These are phyloP conservation scores for Tretioscincus oriximinensis DNA, from an alignment of 2,113 vertebrate species.

Conservation along the genomic window DNA sequence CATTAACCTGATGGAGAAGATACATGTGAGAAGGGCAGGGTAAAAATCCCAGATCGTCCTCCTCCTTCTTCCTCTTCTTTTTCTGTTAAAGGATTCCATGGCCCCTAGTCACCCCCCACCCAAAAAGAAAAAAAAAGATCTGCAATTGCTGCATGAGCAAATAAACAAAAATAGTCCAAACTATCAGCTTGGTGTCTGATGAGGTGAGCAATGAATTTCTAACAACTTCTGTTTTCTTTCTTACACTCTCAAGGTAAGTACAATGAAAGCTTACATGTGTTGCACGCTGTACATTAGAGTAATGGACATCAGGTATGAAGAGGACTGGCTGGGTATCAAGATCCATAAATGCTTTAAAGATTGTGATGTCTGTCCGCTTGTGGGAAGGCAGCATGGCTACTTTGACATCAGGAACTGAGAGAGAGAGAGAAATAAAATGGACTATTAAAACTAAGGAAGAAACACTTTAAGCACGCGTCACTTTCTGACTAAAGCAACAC, in stretches of 20 bases:
- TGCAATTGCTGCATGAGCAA: not conserved
- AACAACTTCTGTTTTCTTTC: not conserved
- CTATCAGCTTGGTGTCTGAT: not conserved
- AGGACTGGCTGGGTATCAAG: slow-evolving; percentile 94
- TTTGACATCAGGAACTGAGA: slow-evolving; percentile 86
- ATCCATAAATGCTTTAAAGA: slow-evolving; percentile 92
- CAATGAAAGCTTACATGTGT: slow-evolving; percentile 77
- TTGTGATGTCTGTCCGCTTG: slow-evolving; percentile 90
- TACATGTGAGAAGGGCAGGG: too few species aligned
- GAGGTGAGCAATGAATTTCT: not conserved
- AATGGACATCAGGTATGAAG: slow-evolving; percentile 96
- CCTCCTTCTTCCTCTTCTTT: too few species aligned
- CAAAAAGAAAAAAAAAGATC: not conserved
- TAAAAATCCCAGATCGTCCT: too few species aligned
- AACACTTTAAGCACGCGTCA: not conserved
- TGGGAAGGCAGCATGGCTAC: slow-evolving; percentile 83
- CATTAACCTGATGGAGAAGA: too few species aligned
- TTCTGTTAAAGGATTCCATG: too few species aligned
- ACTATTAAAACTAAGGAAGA: not conserved
- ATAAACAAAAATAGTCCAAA: not conserved
- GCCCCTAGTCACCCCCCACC: too few species aligned
- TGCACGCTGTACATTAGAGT: slow-evolving; percentile 87
- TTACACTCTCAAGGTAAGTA: not conserved
- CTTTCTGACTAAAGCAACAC: not conserved
- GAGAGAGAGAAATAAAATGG: not conserved